Evolutionary conservation across 2,888 invertebrate species (phyloP), one percentile per base, ranked within the genome.

Genomic region (Aplocera efformata): DNA sequence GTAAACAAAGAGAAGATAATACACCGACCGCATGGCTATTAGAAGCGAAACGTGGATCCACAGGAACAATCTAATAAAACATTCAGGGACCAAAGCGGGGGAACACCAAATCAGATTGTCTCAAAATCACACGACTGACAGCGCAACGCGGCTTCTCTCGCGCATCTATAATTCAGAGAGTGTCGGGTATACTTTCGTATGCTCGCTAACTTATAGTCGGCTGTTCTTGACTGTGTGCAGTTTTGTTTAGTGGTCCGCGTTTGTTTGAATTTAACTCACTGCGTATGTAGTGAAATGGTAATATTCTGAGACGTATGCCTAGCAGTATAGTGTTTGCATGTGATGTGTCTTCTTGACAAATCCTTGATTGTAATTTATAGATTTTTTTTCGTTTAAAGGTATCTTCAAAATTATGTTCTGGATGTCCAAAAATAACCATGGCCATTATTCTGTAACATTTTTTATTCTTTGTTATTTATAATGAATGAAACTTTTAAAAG

Each of bases 51-150:
- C 71, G 44, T 65, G 61, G 64, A 67, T 69, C 63, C 66, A 56
- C 59, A 67, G 66, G 71, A 74, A 67, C 67, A 70, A 74, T 70
- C 66, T 77, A 67, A 84, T 88, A 81, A 88, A 88, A 82, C 66
- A 88, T 88, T 86, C 86, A 86, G 59, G 59, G 65, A 58, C 76
- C 71, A 79, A 80, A 86, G 80, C 79, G 83, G 76, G 78, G 80
- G 79, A 75, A 81, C 63, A 76, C 81, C 72, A 83, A 83, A 86
- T 88, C 88, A 85, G 82, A 85, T 88, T 85, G 86, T 85, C 88
- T 84, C 80, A 78, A 82, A 83, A 86, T 85, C 85, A 84, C 85
- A 81, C 81, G 76, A 80, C 70, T 76, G 80, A 77, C 79, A 70
- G 71, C 62, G 69, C 72, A 66, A 69, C 74, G 72, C 60, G 73